These are phyloP conservation scores for Gonocerus acuteangulatus DNA, from an alignment of 2,888 invertebrate genomes.

Conservation along the genomic window DNA sequence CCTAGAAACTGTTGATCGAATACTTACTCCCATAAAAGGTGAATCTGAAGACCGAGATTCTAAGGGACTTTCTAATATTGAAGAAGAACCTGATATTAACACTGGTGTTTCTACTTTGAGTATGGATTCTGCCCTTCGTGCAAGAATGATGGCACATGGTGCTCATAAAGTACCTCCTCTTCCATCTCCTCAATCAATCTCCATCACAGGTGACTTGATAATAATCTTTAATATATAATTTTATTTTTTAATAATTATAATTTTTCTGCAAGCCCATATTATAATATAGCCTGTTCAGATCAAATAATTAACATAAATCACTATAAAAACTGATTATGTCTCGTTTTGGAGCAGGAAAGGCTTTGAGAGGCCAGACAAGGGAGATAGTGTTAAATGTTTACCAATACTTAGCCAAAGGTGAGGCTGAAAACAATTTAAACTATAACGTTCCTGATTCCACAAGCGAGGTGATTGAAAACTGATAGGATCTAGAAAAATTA, in stretches of 20 bases:
- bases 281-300: too few species aligned
- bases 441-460: too few species aligned
- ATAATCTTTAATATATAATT: not conserved
- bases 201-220: slow-evolving; percentile 26
- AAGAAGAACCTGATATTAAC: slow-evolving; percentile 44
- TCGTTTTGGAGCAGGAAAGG: too few species aligned
- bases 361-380: too few species aligned
- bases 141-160: slow-evolving; percentile 46
- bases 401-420: too few species aligned
- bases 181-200: slow-evolving; percentile 22
- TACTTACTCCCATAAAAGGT: slow-evolving; percentile 38
- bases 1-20: slow-evolving; percentile 56
- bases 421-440: too few species aligned
- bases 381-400: too few species aligned
- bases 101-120: slow-evolving; percentile 48
- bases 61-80: slow-evolving; percentile 37
- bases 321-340: too few species aligned
- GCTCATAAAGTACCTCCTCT: slow-evolving; percentile 7
- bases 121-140: slow-evolving; percentile 57
- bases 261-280: not conserved
- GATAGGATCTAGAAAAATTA: too few species aligned
- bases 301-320: too few species aligned
- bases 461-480: too few species aligned
- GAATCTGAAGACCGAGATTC: slow-evolving; percentile 17
- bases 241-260: not conserved